These are phyloP conservation scores for Cepaea hortensis DNA, from an alignment of 2,888 invertebrate genomes.

Conservation along the genomic window DNA sequence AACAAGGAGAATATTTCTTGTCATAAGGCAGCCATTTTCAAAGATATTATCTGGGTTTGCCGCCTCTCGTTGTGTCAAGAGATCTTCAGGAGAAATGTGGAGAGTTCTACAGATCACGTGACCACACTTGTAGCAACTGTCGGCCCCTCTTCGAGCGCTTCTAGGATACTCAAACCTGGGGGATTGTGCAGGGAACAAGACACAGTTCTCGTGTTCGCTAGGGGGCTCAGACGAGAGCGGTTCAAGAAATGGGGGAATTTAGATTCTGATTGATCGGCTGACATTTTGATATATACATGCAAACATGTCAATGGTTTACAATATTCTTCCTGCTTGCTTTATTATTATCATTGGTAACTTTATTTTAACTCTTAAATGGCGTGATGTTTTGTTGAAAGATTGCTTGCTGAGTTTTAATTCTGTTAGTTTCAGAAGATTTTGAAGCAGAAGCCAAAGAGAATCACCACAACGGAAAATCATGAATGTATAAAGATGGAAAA, in stretches of 20 bases:
- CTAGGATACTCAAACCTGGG: conserved; percentile 17
- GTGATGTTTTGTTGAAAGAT: too few species aligned
- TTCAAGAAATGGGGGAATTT: background rate
- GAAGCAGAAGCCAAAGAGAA: too few species aligned
- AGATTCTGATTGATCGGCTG: background rate
- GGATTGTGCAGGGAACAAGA: conserved; percentile 24
- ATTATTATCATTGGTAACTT: too few species aligned
- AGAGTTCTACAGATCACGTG: conserved; percentile 39
- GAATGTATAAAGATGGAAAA: too few species aligned
- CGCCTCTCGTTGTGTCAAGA: conserved; percentile 33
- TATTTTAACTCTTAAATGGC: too few species aligned
- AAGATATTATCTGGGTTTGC: conserved; percentile 34
- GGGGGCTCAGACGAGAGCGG: background rate
- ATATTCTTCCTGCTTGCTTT: too few species aligned
- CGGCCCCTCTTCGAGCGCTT: background rate
- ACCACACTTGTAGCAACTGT: background rate
- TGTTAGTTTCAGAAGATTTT: too few species aligned
- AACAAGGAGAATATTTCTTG: conserved; percentile 2
- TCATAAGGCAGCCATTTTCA: conserved; percentile 27
- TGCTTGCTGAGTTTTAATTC: too few species aligned
- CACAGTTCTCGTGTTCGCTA: background rate
- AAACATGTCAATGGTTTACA: background rate
- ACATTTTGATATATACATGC: background rate
- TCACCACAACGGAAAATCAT: too few species aligned
- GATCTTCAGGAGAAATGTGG: conserved; percentile 31